Evolutionary conservation across 1,140 invertebrate species (phyloP).

Genomic region (Hyphantria cunea): DNA sequence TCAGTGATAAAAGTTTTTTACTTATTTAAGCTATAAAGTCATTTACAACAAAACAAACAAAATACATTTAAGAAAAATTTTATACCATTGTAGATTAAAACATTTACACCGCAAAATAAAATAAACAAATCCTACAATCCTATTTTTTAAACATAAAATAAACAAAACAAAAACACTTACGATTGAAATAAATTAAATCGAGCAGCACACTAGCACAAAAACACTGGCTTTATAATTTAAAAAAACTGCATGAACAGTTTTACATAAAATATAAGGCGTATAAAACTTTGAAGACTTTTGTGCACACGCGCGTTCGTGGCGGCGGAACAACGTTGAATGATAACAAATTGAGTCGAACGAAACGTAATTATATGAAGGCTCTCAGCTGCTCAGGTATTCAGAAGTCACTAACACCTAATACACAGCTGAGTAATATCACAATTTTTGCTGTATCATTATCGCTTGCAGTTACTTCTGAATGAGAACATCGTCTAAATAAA

Average conservation of each 20-base stretch:
- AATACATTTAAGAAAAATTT: too few species aligned
- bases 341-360: conserved; percentile 44
- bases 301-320: conserved; percentile 37
- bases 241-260: background rate
- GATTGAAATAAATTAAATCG: conserved; percentile 1
- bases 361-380: conserved; percentile 47
- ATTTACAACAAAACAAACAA: too few species aligned
- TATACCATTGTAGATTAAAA: too few species aligned
- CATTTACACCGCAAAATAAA: too few species aligned
- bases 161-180: background rate
- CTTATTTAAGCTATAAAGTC: too few species aligned
- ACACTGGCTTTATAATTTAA: conserved; percentile 6
- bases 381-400: conserved; percentile 40
- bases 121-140: too few species aligned
- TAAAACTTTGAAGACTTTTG: conserved; percentile 28
- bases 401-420: conserved; percentile 28
- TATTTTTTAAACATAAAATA: background rate
- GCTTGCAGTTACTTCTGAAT: conserved; percentile 1
- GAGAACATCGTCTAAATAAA: too few species aligned
- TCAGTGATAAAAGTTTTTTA: too few species aligned
- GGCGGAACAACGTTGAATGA: conserved; percentile 49
- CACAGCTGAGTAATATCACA: conserved; percentile 16
- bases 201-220: conserved; percentile 9
- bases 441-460: conserved; percentile 20
- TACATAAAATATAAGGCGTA: conserved; percentile 13